Evolutionary conservation across 1,140 invertebrate species (phyloP).

Genomic region (Drosophila sproati): DNA sequence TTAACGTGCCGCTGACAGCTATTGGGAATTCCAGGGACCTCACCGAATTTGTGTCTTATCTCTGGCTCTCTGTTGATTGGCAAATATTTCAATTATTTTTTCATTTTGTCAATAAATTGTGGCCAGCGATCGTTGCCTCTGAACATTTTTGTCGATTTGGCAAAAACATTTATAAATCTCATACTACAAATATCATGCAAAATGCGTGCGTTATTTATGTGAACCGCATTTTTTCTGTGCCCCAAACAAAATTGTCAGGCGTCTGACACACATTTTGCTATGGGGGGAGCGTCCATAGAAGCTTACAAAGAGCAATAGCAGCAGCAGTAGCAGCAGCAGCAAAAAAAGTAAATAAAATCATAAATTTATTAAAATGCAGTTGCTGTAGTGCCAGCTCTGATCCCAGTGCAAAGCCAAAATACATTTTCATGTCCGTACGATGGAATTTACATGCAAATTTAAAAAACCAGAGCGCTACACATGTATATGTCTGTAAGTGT

Average conservation of each 20-base stretch:
- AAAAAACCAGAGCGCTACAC: constrained; percentile 56
- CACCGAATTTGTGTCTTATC: constrained; percentile 31
- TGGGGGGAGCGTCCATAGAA: background rate
- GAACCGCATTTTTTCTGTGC: constrained; percentile 18
- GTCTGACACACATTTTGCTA: constrained; percentile 68
- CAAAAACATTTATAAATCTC: constrained; percentile 73
- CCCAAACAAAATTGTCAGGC: constrained; percentile 63
- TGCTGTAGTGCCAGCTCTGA: constrained; percentile 34
- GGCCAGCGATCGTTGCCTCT: constrained; percentile 40
- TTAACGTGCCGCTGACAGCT: constrained; percentile 80
- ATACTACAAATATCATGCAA: constrained; percentile 65
- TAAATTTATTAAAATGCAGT: constrained; percentile 82
- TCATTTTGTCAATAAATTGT: constrained; percentile 76
- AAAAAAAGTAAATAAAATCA: constrained; percentile 78
- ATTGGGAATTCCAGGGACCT: constrained; percentile 74
- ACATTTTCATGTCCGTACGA: constrained; percentile 73
- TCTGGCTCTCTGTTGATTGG: constrained; percentile 64
- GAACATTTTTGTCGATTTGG: constrained; percentile 48
- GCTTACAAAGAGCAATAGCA: background rate
- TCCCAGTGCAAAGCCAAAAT: constrained; percentile 61
- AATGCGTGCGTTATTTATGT: constrained; percentile 76
- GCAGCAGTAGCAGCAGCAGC: background rate
- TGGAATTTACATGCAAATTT: constrained; percentile 81
- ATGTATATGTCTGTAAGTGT: background rate
- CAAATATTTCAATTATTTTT: constrained; percentile 83